These are phyloP conservation scores for Bettongia penicillata DNA, from an alignment of 2,113 vertebrate species.

Conservation along the genomic window DNA sequence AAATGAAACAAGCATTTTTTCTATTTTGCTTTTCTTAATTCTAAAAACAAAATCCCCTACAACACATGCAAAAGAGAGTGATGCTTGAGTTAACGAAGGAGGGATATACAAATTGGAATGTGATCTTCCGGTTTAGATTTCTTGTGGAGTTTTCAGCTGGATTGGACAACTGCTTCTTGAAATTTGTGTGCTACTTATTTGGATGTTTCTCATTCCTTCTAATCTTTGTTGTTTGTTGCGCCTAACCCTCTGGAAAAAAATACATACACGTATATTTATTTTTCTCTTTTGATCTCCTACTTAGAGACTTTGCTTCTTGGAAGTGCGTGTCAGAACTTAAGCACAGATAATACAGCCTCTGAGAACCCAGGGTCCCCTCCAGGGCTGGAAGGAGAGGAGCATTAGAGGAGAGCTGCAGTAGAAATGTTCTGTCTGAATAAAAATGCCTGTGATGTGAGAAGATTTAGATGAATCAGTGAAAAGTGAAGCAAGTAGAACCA, in stretches of 20 bases:
- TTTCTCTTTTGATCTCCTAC: neutral
- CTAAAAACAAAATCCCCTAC: neutral
- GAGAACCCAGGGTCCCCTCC: no score
- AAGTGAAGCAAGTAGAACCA: no score
- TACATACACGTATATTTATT: neutral
- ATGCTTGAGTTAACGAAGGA: neutral
- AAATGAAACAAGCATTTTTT: neutral
- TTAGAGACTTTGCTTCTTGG: no score
- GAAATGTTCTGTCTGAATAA: no score
- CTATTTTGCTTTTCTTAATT: neutral
- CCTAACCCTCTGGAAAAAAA: neutral
- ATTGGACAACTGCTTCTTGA: neutral
- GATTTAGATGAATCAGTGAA: no score
- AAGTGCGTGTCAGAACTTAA: no score
- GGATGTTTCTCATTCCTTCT: neutral
- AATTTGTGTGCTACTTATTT: neutral
- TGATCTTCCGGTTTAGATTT: neutral
- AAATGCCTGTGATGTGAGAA: no score
- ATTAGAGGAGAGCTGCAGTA: no score
- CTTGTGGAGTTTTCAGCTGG: neutral
- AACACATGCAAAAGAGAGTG: slow-evolving; percentile 5
- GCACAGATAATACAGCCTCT: no score
- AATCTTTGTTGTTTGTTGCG: neutral
- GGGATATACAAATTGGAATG: neutral
- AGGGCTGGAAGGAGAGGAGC: no score